Base-by-base conservation (phyloP, 2,113 vertebrate genomes). In the Microtus pennsylvanicus region DNA sequence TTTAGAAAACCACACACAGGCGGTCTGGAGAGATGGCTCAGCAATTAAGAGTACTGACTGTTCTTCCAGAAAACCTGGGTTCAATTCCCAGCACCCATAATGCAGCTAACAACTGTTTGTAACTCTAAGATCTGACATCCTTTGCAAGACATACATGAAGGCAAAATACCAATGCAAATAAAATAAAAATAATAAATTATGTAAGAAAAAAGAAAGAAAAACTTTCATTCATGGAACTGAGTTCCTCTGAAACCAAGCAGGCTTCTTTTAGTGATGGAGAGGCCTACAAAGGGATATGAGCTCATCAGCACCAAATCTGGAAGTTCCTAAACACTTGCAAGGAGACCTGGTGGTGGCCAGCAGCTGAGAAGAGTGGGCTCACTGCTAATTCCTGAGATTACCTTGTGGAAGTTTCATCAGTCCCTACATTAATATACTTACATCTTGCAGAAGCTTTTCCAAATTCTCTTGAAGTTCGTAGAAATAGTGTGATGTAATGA, bases 391-490 rank as follows among this genome's bases (percentile, higher is more conserved):
- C 14, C 26, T 63, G 61, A 47, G 45, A 77, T 50, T 35, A 87
- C 19, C 90, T 58, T 19, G 0, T 7, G 4, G 45, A 91, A 38
- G 26, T 26, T 94, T 89, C 45, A 72, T 24, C 92, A 87, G 83
- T 72, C 30, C 28, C 7, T 10, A 42, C 35, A 72, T 26, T 61
- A 91, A 90, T 94, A 74, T 30, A 99, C 99, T 99, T 97, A 99
- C 99, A 96, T 99, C 99, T 97, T 99, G 99, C 78, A 99, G 98
- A 96, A 99, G 99, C 98, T 99, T 99, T 98, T 99, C 99, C 97
- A 99, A 99, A 98, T 99, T 99, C 97, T 99, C 99, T 98, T 99
- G 99, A 77, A 99, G 99, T 98, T 99, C 99, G n/a, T 99, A 99
- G 98, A 99, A 99, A 98, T 99, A 99, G 76, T 99, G 99, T 87